Evolutionary conservation across 2,113 vertebrate genomes (phyloP).

Genomic region (Hippocampus zosterae): DNA sequence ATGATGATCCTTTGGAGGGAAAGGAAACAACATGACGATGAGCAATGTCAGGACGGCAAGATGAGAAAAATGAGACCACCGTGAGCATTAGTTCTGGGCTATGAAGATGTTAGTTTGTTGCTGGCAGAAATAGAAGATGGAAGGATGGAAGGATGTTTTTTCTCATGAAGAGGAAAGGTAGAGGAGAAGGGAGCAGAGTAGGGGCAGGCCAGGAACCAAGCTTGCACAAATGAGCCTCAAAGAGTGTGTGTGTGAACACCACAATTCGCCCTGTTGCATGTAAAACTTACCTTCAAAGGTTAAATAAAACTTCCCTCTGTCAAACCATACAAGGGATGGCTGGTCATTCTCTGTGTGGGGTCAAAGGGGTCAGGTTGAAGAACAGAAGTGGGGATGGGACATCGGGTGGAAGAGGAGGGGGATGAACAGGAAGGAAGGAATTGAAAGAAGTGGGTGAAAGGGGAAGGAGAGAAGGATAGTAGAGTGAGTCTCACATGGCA

Average conservation of each 20-base stretch:
- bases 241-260: conserved; percentile 68
- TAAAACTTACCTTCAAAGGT: conserved; percentile 99
- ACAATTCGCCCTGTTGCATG: conserved; percentile 57
- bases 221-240: conserved; percentile 65
- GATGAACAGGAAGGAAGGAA: conserved; percentile 52
- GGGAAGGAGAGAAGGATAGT: conserved; percentile 93
- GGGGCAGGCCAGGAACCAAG: conserved; percentile 47
- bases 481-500: conserved; percentile 92
- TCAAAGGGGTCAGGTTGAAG: conserved; percentile 76
- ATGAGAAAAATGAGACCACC: conserved; percentile 2
- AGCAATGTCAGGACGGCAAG: conserved; percentile 34
- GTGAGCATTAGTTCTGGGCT: conserved; percentile 24
- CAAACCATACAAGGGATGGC: conserved; percentile 99
- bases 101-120: conserved; percentile 34
- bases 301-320: conserved; percentile 99
- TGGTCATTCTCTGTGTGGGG: conserved; percentile 99
- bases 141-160: conserved; percentile 26
- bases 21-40: conserved; percentile 43
- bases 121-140: conserved; percentile 3
- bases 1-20: conserved; percentile 34
- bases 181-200: conserved; percentile 5
- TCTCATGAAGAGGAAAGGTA: conserved; percentile 7
- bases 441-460: conserved; percentile 47
- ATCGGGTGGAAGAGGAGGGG: conserved; percentile 74
- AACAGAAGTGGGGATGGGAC: conserved; percentile 66